A percentile compares a stretch with the other conserved stretches of the same genome.
These are phyloP conservation scores for Hyposoter didymator DNA, from an alignment of 2,888 invertebrate species.

Conservation along the genomic window DNA sequence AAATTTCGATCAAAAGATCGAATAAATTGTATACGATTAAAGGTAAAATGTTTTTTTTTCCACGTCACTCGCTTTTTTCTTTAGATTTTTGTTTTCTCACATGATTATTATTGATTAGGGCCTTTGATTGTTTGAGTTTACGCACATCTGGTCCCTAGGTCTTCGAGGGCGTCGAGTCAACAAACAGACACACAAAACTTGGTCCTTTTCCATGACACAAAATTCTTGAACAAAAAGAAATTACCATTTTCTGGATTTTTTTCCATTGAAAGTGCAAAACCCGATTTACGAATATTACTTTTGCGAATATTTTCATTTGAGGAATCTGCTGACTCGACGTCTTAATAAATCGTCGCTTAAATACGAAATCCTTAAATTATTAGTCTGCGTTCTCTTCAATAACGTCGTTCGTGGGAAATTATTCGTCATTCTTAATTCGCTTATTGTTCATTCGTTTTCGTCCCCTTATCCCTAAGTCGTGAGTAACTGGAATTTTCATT, in stretches of 20 bases:
- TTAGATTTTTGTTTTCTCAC: not conserved
- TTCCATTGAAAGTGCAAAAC: not conserved
- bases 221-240: no score
- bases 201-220: no score
- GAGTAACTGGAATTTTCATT: not conserved
- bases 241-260: not conserved
- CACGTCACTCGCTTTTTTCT: not conserved
- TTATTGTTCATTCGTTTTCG: not conserved
- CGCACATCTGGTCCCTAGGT: constrained; percentile 6
- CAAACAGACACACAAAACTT: not conserved
- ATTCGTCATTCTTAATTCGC: not conserved
- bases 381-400: constrained; percentile 62
- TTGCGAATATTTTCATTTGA: not conserved
- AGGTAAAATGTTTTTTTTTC: constrained; percentile 11
- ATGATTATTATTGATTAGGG: not conserved
- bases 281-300: not conserved
- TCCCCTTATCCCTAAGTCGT: not conserved
- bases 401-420: constrained; percentile 22
- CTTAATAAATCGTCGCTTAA: constrained; percentile 15
- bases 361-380: constrained; percentile 54
- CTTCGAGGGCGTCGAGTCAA: constrained; percentile 8
- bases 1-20: constrained; percentile 10
- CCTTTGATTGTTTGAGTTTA: not conserved
- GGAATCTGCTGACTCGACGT: constrained; percentile 5
- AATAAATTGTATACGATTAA: constrained; percentile 18